Evolutionary conservation across 2,113 vertebrate genomes (phyloP).

Genomic region (Aptenodytes forsteri): DNA sequence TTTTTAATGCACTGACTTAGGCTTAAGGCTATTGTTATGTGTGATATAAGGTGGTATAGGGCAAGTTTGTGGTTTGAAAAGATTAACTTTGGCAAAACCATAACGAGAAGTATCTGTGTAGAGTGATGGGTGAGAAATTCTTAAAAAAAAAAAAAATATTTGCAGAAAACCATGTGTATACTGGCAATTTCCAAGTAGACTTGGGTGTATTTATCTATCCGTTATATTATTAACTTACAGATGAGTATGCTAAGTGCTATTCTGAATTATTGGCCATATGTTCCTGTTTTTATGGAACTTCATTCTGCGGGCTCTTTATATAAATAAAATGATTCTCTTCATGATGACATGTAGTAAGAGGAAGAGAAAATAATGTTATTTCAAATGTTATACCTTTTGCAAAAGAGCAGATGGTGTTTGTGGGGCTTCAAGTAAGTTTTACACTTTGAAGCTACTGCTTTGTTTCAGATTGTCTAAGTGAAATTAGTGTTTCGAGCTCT

Average conservation of each 20-base stretch:
- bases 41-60: not conserved
- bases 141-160: not conserved
- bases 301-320: conserved; percentile 13
- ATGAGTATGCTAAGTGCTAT: conserved; percentile 58
- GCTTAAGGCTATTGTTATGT: not conserved
- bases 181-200: conserved; percentile 37
- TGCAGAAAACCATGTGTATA: conserved; percentile 8
- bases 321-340: conserved; percentile 39
- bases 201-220: conserved; percentile 28
- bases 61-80: not conserved
- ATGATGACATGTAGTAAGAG: not conserved
- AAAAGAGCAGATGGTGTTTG: conserved; percentile 59
- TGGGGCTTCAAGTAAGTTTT: conserved; percentile 24
- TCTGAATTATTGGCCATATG: conserved; percentile 56
- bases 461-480: not conserved
- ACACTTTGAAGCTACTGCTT: not conserved
- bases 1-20: not conserved
- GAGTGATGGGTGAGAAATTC: not conserved
- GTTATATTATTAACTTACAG: conserved; percentile 37
- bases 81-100: not conserved
- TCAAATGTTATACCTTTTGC: conserved; percentile 35
- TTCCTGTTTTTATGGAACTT: conserved; percentile 58
- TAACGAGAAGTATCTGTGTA: not conserved
- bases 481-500: not conserved
- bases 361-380: conserved; percentile 6